Conservation (phyloP, 2,888 invertebrate genomes). For the Aphidius colemani region DNA sequence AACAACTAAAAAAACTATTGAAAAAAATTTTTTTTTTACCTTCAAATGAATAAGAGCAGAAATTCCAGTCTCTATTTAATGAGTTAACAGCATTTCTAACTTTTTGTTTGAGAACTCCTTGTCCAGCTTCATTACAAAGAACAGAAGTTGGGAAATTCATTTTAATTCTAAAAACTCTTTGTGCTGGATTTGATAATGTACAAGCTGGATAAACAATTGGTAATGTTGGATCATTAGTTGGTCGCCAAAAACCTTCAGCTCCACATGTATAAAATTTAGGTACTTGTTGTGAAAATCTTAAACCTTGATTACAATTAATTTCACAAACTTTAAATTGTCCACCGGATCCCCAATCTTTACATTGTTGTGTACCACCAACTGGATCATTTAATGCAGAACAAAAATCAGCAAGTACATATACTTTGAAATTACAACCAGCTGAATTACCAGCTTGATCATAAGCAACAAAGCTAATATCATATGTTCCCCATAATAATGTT, state of each 20-base stretch:
- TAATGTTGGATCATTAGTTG: slow-evolving; percentile 77
- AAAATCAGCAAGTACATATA: slow-evolving; percentile 88
- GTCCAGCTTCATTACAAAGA: slow-evolving; percentile 93
- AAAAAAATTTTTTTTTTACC: slow-evolving; percentile 69
- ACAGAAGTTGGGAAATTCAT: slow-evolving; percentile 97
- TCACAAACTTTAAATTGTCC: slow-evolving; percentile 96
- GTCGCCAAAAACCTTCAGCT: slow-evolving; percentile 97
- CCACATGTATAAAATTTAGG: slow-evolving; percentile 97
- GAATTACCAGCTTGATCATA: slow-evolving; percentile 91
- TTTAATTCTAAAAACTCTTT: slow-evolving; percentile 89
- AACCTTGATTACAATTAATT: slow-evolving; percentile 82
- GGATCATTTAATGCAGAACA: slow-evolving; percentile 89
- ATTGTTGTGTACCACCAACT: slow-evolving; percentile 87
- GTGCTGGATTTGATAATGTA: slow-evolving; percentile 88
- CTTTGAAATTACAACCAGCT: slow-evolving; percentile 89
- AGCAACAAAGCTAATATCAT: slow-evolving; percentile 91
- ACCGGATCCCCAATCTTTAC: slow-evolving; percentile 95
- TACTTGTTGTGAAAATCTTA: slow-evolving; percentile 89
- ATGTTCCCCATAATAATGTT: slow-evolving; percentile 87
- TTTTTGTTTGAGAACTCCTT: slow-evolving; percentile 87
- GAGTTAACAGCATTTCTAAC: slow-evolving; percentile 88
- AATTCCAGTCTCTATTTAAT: slow-evolving; percentile 93
- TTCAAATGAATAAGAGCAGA: slow-evolving; percentile 89
- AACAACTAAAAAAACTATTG: too few relatives aligned
- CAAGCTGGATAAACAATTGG: slow-evolving; percentile 91